Evolutionary conservation across 2,888 invertebrate species (phyloP).

Genomic region (Chaetoderma sp.): DNA sequence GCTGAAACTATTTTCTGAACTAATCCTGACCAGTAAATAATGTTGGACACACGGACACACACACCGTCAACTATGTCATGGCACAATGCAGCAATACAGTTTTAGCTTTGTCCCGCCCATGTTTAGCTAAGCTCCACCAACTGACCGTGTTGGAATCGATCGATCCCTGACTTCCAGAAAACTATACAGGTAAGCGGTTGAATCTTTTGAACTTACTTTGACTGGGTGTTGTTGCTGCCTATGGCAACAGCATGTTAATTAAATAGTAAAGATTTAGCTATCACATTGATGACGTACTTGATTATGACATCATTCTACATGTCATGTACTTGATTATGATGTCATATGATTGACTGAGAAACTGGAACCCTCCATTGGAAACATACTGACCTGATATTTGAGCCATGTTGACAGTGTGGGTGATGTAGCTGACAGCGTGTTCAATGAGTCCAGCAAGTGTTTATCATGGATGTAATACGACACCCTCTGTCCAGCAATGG

Average conservation of each 20-base stretch:
- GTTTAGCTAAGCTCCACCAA: too few relatives aligned
- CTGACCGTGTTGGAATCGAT: too few relatives aligned
- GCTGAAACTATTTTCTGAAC: too few relatives aligned
- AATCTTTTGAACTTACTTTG: too few relatives aligned
- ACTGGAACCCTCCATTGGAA: not conserved
- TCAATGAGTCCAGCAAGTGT: slow-evolving; percentile 71
- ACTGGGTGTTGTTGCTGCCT: not conserved
- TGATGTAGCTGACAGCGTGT: slow-evolving; percentile 81
- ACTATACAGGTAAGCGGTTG: too few relatives aligned
- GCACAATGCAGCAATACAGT: too few relatives aligned
- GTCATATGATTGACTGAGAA: not conserved
- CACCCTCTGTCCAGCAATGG: slow-evolving; percentile 85
- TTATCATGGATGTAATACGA: slow-evolving; percentile 73
- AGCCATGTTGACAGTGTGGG: slow-evolving; percentile 83
- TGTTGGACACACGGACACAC: too few relatives aligned
- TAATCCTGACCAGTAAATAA: too few relatives aligned
- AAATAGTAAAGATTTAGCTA: not conserved
- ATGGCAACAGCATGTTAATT: not conserved
- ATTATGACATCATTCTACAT: not conserved
- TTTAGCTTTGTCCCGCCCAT: too few relatives aligned
- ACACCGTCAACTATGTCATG: too few relatives aligned
- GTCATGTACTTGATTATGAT: slow-evolving; percentile 8
- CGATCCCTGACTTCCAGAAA: too few relatives aligned
- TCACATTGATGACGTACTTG: not conserved
- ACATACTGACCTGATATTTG: slow-evolving; percentile 73